A percentile compares a stretch with the other conserved stretches of the same genome.
Evolutionary conservation across 2,888 invertebrate species (phyloP).

Genomic region (Eristalis tenax): DNA sequence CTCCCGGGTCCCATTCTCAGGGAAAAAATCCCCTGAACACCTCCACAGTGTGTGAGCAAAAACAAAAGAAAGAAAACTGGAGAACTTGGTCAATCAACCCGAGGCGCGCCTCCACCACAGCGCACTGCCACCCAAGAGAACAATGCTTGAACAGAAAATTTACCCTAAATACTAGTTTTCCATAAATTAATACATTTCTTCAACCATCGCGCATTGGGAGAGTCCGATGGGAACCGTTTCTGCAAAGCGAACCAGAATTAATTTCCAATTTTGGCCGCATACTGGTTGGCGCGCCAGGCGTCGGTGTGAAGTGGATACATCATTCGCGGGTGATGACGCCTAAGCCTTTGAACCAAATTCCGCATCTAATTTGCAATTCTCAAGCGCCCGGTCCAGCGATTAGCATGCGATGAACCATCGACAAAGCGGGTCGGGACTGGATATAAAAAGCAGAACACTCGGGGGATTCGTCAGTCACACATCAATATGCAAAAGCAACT

Average conservation of each 20-base stretch:
- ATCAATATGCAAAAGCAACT: constrained; percentile 53
- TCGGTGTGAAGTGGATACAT: neutral
- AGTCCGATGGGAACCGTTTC: neutral
- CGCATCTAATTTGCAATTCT: constrained; percentile 24
- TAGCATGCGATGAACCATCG: constrained; percentile 28
- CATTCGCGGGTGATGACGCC: neutral
- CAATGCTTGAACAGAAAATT: neutral
- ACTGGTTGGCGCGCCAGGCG: neutral
- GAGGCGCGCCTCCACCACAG: no score
- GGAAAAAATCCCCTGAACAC: neutral
- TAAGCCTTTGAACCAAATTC: constrained; percentile 4
- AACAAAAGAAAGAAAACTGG: neutral
- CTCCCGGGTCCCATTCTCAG: neutral
- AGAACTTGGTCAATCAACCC: neutral
- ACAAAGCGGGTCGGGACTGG: neutral
- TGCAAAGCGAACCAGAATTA: neutral
- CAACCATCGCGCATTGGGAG: neutral
- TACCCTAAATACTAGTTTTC: neutral
- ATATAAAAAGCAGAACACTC: constrained; percentile 43
- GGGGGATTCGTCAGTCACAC: constrained; percentile 18
- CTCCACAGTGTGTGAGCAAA: no score
- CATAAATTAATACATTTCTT: neutral
- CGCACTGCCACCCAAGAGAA: no score
- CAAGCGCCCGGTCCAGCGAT: neutral
- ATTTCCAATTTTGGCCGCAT: neutral